Evolutionary conservation across 2,888 invertebrate species (phyloP).

Genomic region (Pseudolycoriella hygida): DNA sequence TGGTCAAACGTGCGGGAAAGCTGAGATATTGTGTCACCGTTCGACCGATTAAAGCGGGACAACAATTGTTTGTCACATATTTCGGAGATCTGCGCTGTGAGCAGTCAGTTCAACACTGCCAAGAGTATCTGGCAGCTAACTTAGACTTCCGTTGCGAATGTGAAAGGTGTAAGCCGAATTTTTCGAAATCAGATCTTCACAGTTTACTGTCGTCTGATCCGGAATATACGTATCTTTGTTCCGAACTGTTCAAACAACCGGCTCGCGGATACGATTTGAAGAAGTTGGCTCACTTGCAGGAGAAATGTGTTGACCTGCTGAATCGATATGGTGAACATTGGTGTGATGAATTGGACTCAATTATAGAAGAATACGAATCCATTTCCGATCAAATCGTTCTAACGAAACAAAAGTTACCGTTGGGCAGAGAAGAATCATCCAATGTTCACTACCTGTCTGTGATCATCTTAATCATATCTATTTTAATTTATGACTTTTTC

Average conservation of each 20-base stretch:
- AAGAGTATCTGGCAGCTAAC: neutral
- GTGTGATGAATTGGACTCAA: neutral
- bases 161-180: neutral
- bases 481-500: too few relatives aligned
- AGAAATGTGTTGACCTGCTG: neutral
- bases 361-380: too few relatives aligned
- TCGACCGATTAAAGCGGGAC: neutral
- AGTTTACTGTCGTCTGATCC: neutral
- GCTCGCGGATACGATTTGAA: neutral
- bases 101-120: neutral
- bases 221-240: neutral
- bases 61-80: slow-evolving; percentile 4
- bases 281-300: neutral
- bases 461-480: too few relatives aligned
- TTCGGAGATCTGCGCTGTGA: neutral
- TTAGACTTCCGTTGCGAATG: neutral
- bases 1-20: neutral
- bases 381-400: too few relatives aligned
- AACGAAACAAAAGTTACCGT: too few relatives aligned
- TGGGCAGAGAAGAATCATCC: too few relatives aligned
- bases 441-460: too few relatives aligned
- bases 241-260: neutral
- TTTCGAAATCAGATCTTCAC: neutral
- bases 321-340: slow-evolving; percentile 1
- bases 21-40: neutral